Conservation (phyloP, 2,888 invertebrate species). For the Frankliniella fusca region DNA sequence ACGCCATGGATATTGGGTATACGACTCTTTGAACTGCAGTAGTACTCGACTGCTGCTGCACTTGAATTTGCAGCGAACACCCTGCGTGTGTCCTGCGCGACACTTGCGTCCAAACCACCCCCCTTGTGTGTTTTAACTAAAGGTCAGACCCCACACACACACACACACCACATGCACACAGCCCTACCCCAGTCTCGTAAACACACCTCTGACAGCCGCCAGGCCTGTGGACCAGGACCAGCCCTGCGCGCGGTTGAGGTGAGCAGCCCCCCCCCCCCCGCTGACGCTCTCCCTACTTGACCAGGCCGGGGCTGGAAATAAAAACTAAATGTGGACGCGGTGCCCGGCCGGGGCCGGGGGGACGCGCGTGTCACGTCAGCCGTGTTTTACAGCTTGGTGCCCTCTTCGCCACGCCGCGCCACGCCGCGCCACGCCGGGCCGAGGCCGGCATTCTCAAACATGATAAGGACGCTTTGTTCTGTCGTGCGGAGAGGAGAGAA, state of each 20-base stretch:
- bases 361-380: not conserved
- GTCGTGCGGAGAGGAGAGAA: not conserved
- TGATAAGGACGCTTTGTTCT: too few relatives aligned
- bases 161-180: not conserved
- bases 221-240: too few relatives aligned
- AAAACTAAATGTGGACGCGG: constrained; percentile 20
- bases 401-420: not conserved
- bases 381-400: not conserved
- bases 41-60: too few relatives aligned
- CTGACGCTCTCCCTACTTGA: not conserved
- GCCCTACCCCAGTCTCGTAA: not conserved
- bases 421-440: too few relatives aligned
- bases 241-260: not conserved
- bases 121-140: too few relatives aligned
- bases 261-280: not conserved
- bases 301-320: not conserved
- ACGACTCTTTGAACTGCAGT: too few relatives aligned
- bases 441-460: not conserved
- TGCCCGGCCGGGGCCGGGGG: too few relatives aligned
- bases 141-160: not conserved
- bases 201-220: not conserved
- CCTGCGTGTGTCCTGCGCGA: too few relatives aligned
- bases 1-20: too few relatives aligned
- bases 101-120: too few relatives aligned
- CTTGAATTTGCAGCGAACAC: too few relatives aligned